Evolutionary conservation across 2,888 invertebrate genomes (phyloP), one percentile per base, ranked within the genome.

Genomic region (Orthonevra nobilis): DNA sequence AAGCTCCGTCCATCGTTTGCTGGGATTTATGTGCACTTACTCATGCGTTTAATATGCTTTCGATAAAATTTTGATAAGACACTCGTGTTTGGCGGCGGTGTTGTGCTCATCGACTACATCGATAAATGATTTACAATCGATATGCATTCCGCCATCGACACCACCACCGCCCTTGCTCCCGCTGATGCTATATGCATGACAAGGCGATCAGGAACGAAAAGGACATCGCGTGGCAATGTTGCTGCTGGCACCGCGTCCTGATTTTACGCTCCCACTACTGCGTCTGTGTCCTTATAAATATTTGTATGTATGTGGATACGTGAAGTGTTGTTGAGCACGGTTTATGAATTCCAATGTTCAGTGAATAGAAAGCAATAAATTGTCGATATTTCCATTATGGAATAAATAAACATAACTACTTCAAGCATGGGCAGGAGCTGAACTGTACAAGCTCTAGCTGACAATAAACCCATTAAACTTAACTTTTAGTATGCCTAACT

Each of bases 31-130:
- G 60, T 54, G 56, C 48, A 50, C 42, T 30, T 48, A 19, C 48
- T 68, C 66, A 68, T 56, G 73, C 56, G 73, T 68, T 73, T 73
- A 79, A 79, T 79, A 73, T 79, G 66, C 56, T 56, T 73, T 73
- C 73, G 56, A 68, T 79, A 73, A 54, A 79, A 79, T 73, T 73
- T 79, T 73, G 73, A 79, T 79, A 73, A 73, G 61, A 79, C 72
- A 61, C 60, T 54, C 23, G 60, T 61, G 61, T 36, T 23, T 23
- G 32, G 20, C 48, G 17, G 14, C 9, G 32, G 12, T 56, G 32
- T 23, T 60, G 44, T 58, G 36, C 56, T 60, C 64, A 72, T 68
- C 73, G n/a, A n/a, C n/a, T 73, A 73, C 56, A 66, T 54, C 54
- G 42, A 42, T 52, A 66, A 73, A 79, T 73, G 66, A 79, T 79